These are phyloP conservation scores for Cairina moschata DNA, from an alignment of 2,113 vertebrate species.

Conservation along the genomic window DNA sequence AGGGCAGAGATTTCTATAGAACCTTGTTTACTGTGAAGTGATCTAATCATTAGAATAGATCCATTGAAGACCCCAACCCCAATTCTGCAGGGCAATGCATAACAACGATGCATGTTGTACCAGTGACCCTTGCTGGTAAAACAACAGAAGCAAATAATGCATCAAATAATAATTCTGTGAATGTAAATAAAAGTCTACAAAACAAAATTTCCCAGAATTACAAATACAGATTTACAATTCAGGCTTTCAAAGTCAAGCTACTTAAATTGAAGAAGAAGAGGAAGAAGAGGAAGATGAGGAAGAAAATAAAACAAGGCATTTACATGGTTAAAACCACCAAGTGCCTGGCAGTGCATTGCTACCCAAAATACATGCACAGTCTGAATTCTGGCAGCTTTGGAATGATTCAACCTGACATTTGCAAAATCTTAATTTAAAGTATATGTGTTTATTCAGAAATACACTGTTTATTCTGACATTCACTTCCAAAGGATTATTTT, in stretches of 20 bases:
- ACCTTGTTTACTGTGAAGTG: background rate
- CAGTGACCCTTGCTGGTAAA: background rate
- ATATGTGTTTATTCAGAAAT: background rate
- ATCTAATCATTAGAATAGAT: background rate
- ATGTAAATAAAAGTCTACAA: background rate
- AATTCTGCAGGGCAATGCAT: background rate
- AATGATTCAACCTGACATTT: background rate
- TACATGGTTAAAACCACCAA: background rate
- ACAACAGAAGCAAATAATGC: background rate
- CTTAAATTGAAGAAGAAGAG: background rate
- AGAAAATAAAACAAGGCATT: too few relatives aligned
- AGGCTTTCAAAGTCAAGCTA: background rate
- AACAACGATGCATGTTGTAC: accelerated
- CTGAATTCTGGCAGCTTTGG: background rate
- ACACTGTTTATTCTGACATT: background rate
- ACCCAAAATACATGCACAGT: background rate
- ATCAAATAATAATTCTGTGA: background rate
- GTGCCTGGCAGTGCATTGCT: background rate
- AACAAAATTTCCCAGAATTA: background rate
- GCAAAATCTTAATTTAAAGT: background rate
- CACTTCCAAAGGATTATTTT: background rate
- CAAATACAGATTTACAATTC: background rate
- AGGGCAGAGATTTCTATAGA: background rate
- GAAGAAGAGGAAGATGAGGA: too few relatives aligned
- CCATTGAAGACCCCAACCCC: background rate